phyloP scores from a whole-genome alignment of 2,797 vertebrate genomes.

The Pipistrellus nathusii region DNA sequence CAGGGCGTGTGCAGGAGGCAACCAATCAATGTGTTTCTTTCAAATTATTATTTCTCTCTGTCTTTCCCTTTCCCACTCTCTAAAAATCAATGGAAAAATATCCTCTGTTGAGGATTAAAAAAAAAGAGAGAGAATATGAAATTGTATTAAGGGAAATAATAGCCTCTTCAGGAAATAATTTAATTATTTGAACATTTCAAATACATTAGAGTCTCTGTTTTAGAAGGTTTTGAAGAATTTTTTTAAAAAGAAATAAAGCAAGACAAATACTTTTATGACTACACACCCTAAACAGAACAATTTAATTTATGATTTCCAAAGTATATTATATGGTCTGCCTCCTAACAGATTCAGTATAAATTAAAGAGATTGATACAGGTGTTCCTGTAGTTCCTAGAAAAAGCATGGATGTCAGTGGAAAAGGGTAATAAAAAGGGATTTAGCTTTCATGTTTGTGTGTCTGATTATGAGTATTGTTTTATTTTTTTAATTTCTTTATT shows the following conservation, averaged over 20 bases:
- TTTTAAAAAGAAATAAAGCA: neutral
- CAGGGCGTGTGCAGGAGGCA: too few species aligned
- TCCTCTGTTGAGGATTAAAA: too few species aligned
- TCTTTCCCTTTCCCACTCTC: too few species aligned
- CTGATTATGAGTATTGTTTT: neutral
- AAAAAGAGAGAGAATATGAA: neutral
- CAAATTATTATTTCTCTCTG: too few species aligned
- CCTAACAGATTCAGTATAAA: neutral
- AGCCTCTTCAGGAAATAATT: neutral
- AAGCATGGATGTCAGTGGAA: neutral
- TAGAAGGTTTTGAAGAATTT: neutral
- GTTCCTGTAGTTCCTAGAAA: neutral
- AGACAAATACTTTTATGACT: neutral
- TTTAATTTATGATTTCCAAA: neutral
- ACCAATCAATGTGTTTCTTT: too few species aligned
- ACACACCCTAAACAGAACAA: neutral
- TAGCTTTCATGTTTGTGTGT: neutral
- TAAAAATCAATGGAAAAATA: too few species aligned
- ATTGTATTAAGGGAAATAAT: neutral
- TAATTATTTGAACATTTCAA: neutral
- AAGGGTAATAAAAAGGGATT: neutral
- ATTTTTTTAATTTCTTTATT: too few species aligned
- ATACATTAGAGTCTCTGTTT: neutral
- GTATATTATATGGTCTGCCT: neutral
- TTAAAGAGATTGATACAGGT: neutral